Conservation (phyloP, 2,113 vertebrate genomes). For the Trogon surrucura region DNA sequence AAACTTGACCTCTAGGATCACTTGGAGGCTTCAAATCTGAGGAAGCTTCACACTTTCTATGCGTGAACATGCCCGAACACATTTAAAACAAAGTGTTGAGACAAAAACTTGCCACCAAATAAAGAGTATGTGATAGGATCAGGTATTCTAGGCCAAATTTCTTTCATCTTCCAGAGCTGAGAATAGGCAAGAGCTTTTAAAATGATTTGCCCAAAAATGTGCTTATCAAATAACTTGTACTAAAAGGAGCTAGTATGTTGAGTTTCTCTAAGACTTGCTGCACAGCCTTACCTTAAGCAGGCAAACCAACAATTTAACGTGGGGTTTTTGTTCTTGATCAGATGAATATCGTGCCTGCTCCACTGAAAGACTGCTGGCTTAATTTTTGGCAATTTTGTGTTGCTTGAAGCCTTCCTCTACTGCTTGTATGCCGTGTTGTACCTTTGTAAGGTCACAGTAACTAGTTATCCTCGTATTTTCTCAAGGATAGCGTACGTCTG, state of each 20-base stretch:
- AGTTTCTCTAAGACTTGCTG: neutral
- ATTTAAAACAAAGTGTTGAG: neutral
- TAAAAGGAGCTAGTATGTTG: neutral
- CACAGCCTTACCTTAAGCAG: neutral
- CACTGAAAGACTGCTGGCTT: neutral
- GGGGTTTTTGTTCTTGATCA: neutral
- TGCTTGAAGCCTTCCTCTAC: neutral
- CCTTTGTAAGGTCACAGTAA: neutral
- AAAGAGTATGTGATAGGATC: accelerated
- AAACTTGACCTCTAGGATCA: neutral
- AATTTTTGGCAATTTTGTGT: neutral
- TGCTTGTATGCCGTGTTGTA: neutral
- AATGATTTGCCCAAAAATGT: neutral
- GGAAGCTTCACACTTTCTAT: neutral
- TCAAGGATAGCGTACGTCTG: accelerated
- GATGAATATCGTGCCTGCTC: neutral
- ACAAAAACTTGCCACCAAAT: neutral
- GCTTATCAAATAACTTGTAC: neutral
- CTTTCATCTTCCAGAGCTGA: neutral
- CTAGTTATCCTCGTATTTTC: accelerated
- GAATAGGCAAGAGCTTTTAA: neutral
- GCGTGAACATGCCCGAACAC: neutral
- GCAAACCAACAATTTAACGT: neutral
- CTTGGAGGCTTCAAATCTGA: neutral
- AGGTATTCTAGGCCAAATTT: neutral